phyloP scores from a whole-genome alignment of 2,888 invertebrate species.

The Dryadula phaetusa region DNA sequence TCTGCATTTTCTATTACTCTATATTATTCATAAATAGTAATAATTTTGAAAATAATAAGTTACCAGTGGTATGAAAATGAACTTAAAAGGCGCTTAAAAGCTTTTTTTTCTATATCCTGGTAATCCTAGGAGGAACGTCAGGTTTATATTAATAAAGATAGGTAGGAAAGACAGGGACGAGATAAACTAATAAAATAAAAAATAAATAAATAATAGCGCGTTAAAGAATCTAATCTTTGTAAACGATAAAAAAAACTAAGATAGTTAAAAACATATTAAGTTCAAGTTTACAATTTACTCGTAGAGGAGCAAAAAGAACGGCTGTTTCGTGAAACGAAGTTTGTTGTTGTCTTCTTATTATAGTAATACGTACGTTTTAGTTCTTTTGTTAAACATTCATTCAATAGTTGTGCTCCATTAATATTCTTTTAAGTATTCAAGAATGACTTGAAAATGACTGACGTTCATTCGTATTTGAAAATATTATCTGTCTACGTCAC shows the following conservation, averaged over 20 bases:
- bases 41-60: no score
- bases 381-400: conserved; percentile 12
- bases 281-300: conserved; percentile 33
- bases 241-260: background rate
- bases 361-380: background rate
- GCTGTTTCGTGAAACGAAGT: background rate
- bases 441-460: no score
- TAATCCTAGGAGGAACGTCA: no score
- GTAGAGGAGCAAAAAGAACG: conserved; percentile 18
- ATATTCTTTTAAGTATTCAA: no score
- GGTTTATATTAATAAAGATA: no score
- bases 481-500: no score
- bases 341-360: conserved; percentile 19
- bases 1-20: conserved; percentile 19
- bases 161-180: no score
- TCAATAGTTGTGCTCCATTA: background rate
- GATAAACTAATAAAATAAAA: no score
- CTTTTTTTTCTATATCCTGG: background rate
- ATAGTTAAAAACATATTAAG: conserved; percentile 2
- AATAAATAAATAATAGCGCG: background rate
- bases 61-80: no score
- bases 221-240: background rate
- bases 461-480: no score
- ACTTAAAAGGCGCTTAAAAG: no score
- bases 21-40: no score